Evolutionary conservation across 2,797 vertebrate genomes (phyloP), one percentile per base, ranked within the genome.

Genomic region (Pampus argenteus): DNA sequence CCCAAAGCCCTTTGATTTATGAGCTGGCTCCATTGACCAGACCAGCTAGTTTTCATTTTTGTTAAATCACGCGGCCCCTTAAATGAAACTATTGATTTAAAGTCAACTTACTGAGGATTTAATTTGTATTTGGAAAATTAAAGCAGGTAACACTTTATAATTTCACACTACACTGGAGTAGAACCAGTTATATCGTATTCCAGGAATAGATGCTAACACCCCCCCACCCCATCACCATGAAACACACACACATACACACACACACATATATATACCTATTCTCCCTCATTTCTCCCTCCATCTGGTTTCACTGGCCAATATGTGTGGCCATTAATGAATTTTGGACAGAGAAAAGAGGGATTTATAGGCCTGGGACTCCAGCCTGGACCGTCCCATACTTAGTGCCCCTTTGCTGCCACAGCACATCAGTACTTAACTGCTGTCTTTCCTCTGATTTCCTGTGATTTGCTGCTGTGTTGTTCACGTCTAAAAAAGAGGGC

Each of bases 81-180:
- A 97, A 98, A 98, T 98, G 96, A 97, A 98, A 97, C 95, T 97
- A 98, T 98, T 96, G 97, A 98, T 98, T 98, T 97, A 77, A 95
- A 96, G 97, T 98, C 96, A 97, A 94, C 95, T 97, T 97, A 97
- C 96, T 96, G 96, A 97, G 96, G 95, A 96, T 98, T 98, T 98
- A 96, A 98, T 98, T 98, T 98, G 96, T 98, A 97, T 97, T 96
- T 96, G 92, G 95, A 95, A 96, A 96, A 97, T 98, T 97, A 98
- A 96, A 96, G 96, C 95, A 97, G 96, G 96, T 97, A 96, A 96
- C 95, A 93, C 92, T 95, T 96, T 97, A 95, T 96, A 97, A 97
- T 97, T 97, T 96, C 94, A 96, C 95, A 95, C 88, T 79, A 90
- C 80, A 84, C 82, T 91, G 88, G 89, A 92, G 88, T 83, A 64